Evolutionary conservation across 2,888 invertebrate genomes (phyloP).

Genomic region (Yponomeuta sedellus): DNA sequence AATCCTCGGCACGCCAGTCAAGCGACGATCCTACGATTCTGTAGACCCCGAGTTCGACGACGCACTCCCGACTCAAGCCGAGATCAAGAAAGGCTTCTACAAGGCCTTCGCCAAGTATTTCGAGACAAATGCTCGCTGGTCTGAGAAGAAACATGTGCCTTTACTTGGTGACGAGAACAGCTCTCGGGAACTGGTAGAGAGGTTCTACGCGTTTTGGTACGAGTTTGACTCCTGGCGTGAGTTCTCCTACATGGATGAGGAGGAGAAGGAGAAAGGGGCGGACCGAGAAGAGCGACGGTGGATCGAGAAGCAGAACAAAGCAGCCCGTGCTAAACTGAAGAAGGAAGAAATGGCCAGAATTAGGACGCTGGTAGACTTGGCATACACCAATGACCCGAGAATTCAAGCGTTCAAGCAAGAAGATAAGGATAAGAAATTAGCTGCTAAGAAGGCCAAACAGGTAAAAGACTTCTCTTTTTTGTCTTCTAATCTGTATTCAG

Average conservation of each 20-base stretch:
- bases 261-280: conserved; percentile 98
- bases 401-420: conserved; percentile 95
- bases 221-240: conserved; percentile 99
- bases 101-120: conserved; percentile 81
- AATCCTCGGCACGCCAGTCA: conserved; percentile 85
- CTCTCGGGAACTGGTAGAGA: conserved; percentile 89
- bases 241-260: conserved; percentile 98
- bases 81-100: conserved; percentile 87
- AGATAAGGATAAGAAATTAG: conserved; percentile 92
- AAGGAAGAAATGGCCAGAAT: conserved; percentile 98
- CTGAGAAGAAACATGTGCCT: conserved; percentile 91
- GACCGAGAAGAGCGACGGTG: conserved; percentile 97
- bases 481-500: background rate
- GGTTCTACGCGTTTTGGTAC: conserved; percentile 98
- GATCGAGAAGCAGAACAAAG: conserved; percentile 99
- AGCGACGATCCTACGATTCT: conserved; percentile 95
- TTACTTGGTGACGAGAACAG: conserved; percentile 86
- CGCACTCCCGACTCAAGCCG: conserved; percentile 83
- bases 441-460: conserved; percentile 91
- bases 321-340: conserved; percentile 92
- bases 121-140: conserved; percentile 91
- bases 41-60: conserved; percentile 97
- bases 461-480: conserved; percentile 31
- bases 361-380: conserved; percentile 92
- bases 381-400: conserved; percentile 95